phyloP scores from a whole-genome alignment of 2,113 vertebrate species.

The Pseudopodoces humilis region DNA sequence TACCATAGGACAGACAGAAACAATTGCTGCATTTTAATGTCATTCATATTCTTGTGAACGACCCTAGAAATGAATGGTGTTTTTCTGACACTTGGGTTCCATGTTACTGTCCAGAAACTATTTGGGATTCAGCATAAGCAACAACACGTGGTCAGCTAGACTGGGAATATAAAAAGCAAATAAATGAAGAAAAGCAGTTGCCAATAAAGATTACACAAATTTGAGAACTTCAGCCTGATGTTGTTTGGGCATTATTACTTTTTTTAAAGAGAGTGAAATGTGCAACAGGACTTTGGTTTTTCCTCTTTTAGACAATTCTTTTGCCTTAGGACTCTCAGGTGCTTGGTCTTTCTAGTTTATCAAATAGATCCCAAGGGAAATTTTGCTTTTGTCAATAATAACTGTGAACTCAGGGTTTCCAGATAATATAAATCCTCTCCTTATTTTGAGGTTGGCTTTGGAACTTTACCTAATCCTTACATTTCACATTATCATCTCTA shows the following conservation, averaged over 20 bases:
- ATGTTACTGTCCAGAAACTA: not conserved
- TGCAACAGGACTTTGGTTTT: not conserved
- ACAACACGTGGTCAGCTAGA: not conserved
- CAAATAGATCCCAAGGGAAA: not conserved
- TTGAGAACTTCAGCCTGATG: not conserved
- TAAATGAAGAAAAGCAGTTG: not conserved
- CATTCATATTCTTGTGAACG: not conserved
- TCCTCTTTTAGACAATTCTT: not conserved
- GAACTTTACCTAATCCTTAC: not conserved
- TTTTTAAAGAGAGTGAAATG: not conserved
- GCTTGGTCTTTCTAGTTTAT: not conserved
- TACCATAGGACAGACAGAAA: not conserved
- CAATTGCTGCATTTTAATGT: not conserved
- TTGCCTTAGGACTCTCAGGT: not conserved
- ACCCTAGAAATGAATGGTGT: not conserved
- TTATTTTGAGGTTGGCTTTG: not conserved
- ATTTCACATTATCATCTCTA: not conserved
- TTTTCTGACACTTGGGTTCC: not conserved
- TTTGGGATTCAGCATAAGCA: not conserved
- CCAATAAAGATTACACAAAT: not conserved
- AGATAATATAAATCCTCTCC: not conserved
- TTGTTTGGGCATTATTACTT: not conserved
- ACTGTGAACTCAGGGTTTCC: not conserved
- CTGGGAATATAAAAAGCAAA: not conserved
- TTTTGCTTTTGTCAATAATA: not conserved